These are phyloP conservation scores for Chionoecetes opilio DNA, from an alignment of 1,140 invertebrate genomes.

Conservation along the genomic window DNA sequence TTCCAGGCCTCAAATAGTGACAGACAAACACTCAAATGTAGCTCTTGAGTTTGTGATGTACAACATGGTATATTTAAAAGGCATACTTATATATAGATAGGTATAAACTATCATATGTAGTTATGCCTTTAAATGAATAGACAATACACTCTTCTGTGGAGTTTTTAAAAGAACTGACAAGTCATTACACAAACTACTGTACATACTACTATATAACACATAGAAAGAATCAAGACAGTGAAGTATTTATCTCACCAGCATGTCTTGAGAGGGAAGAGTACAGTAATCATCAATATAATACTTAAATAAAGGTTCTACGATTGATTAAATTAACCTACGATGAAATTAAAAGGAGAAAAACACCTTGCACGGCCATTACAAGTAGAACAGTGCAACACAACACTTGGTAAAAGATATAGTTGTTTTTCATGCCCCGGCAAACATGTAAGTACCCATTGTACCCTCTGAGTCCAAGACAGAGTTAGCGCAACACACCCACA, in stretches of 20 bases:
- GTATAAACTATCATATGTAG: background rate
- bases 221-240: background rate
- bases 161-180: background rate
- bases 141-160: background rate
- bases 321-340: too few species aligned
- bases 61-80: background rate
- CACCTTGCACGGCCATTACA: too few species aligned
- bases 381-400: too few species aligned
- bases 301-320: too few species aligned
- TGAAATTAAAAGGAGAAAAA: too few species aligned
- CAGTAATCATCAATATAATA: too few species aligned
- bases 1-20: background rate
- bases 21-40: background rate
- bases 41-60: background rate
- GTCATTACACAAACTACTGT: background rate
- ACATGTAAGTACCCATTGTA: background rate
- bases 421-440: background rate
- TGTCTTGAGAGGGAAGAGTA: background rate
- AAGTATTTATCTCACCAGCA: background rate
- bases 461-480: background rate
- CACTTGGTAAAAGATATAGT: slow-evolving; percentile 15
- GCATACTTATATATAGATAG: background rate
- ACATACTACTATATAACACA: background rate
- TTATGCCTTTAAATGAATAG: background rate
- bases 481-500: background rate